Evolutionary conservation across 2,888 invertebrate genomes (phyloP), one percentile per base, ranked within the genome.

Genomic region (Branchellion lobata): DNA sequence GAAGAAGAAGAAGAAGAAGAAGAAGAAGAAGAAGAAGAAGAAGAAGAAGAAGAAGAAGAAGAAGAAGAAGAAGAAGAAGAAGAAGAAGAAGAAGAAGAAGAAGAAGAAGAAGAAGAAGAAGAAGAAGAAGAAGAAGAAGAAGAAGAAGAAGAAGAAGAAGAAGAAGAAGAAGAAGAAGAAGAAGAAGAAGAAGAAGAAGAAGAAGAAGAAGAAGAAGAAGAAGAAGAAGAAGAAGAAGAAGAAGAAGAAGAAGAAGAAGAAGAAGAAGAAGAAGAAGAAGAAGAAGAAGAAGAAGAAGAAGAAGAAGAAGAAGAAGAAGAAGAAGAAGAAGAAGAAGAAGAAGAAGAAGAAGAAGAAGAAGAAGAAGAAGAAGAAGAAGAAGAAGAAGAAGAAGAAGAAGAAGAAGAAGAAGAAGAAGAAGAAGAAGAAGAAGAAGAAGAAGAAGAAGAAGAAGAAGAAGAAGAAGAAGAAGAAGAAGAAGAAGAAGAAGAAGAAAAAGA

Each of bases 301-400:
- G 53, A 53, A 53, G 53, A 53, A 53, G 53, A 53, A 53, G 53
- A 53, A 53, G 53, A 53, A 53, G 53, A 53, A 53, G 53, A 53
- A 24, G 69, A 68, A 68, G 69, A 53, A 53, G 53, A 53, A 53
- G 53, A 53, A 53, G 53, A 53, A 53, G 53, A 53, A 53, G 53
- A 53, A n/a, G 53, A 53, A n/a, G 53, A 53, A n/a, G 53, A 53
- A n/a, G 53, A 53, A n/a, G 53, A 53, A n/a, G 21, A n/a, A n/a
- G 21, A n/a, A n/a, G 21, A 53, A n/a, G 21, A 53, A n/a, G 21
- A 53, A 53, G 53, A 53, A 53, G 21, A n/a, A n/a, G 53, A 51
- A n/a, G n/a, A n/a, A n/a, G n/a, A n/a, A n/a, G n/a, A n/a, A n/a
- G n/a, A n/a, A n/a, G n/a, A n/a, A n/a, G n/a, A n/a, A n/a, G n/a